Base-by-base conservation (phyloP, 1,140 invertebrate genomes). In the Heliconius himera region DNA sequence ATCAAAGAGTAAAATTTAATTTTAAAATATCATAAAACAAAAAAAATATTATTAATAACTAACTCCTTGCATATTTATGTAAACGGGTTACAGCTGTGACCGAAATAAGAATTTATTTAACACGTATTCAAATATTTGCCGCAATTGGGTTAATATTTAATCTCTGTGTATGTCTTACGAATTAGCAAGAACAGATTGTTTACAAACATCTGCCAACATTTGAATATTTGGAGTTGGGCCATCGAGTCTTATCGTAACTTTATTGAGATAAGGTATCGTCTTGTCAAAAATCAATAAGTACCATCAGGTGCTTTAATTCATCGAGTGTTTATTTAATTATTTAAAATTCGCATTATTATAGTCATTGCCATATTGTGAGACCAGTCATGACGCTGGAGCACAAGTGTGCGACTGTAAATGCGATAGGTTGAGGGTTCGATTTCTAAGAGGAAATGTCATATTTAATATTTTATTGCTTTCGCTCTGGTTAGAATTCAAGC, bases 101-200 rank as follows among this genome's bases (percentile, higher is more conserved):
- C 60, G 60, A 66, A 66, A 66, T 66, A 66, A 29, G 9, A 66
- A 29, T 66, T 66, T 66, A 66, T 66, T 66, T 66, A 66, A 66
- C 60, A 66, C 16, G 38, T 33, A 76, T 66, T 16, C 54, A 76
- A 76, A 70, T 76, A 70, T 76, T 76, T 70, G 60, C 74, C 60
- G 66, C 22, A 76, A 49, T 46, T 70, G 38, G 60, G 74, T 76
- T 76, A 76, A 76, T 76, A 76, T 76, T 76, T 76, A 70, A 70
- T 18, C 74, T 66, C 16, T 76, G 41, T 60, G 74, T 76, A 18
- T 76, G 38, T 76, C 26, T 70, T 70, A 76, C 60, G n/a, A 3
- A 49, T 76, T 76, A 76, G 66, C 41, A 49, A 60, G 38, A 26
- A 66, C 33, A 38, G 36, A 54, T 13, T 70, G 60, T 46, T 76